Conservation (phyloP, 1,140 invertebrate genomes). For the Caerostris extrusa region DNA sequence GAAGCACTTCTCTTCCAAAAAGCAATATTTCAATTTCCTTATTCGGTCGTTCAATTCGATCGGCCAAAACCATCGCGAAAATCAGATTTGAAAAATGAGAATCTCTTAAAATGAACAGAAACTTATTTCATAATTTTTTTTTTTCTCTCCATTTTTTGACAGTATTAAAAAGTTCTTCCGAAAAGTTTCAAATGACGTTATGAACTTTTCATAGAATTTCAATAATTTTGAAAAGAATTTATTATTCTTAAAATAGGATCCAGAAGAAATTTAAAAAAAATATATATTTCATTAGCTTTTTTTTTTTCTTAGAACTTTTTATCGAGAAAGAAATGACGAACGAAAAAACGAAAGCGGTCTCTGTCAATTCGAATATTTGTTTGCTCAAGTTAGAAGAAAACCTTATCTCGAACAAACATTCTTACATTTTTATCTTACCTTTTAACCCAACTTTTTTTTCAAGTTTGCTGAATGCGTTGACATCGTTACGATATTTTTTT, state of each 20-base stretch:
- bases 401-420: conserved; percentile 15
- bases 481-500: not conserved
- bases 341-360: not conserved
- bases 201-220: not conserved
- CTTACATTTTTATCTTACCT: not conserved
- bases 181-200: not conserved
- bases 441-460: not conserved
- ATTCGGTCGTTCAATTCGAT: conserved; percentile 8
- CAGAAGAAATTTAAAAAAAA: too few relatives aligned
- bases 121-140: not conserved
- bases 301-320: not conserved
- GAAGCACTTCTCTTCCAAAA: not conserved
- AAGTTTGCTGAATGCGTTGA: too few relatives aligned
- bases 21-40: conserved; percentile 13
- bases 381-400: not conserved
- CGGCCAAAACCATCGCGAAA: not conserved
- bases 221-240: not conserved
- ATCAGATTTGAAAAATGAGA: conserved; percentile 31
- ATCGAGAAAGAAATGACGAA: not conserved
- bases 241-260: not conserved
- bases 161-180: not conserved
- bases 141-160: not conserved
- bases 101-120: not conserved
- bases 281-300: too few relatives aligned
- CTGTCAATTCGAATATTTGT: not conserved